These are phyloP conservation scores for Willowsia nigromaculata DNA, from an alignment of 2,888 invertebrate species.

Conservation along the genomic window DNA sequence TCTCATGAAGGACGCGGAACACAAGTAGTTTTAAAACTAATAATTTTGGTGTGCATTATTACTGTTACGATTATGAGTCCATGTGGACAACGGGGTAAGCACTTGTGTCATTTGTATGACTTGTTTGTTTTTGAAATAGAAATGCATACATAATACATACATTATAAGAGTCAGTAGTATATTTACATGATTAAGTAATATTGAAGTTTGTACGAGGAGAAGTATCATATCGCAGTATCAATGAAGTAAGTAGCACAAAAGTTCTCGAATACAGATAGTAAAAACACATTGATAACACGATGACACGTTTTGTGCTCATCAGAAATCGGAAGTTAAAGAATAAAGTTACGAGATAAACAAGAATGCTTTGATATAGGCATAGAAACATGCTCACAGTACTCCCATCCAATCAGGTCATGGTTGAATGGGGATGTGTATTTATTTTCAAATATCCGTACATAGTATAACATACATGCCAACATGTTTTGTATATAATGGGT, in stretches of 20 bases:
- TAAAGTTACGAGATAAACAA: too few relatives aligned
- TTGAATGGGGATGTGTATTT: too few relatives aligned
- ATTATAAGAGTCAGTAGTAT: not conserved
- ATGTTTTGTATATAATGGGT: not conserved
- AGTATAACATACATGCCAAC: too few relatives aligned
- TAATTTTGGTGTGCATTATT: not conserved
- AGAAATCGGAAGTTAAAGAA: too few relatives aligned
- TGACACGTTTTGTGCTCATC: too few relatives aligned
- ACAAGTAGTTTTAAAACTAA: not conserved
- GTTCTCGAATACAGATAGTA: not conserved
- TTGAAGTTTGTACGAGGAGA: not conserved
- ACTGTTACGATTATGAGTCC: conserved; percentile 11
- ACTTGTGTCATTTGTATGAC: not conserved
- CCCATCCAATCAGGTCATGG: too few relatives aligned
- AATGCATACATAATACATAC: not conserved
- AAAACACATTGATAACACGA: too few relatives aligned
- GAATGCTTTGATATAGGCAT: too few relatives aligned
- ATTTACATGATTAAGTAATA: not conserved
- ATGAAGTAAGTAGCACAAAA: not conserved
- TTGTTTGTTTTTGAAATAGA: not conserved
- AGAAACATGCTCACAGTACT: too few relatives aligned
- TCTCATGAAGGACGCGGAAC: not conserved
- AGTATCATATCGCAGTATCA: not conserved
- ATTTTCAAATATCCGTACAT: too few relatives aligned
- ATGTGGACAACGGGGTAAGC: not conserved